Percentiles rank a stretch among this genome's conserved stretches.
Evolutionary conservation across 2,888 invertebrate genomes (phyloP).

Genomic region (Endomychus coccineus): DNA sequence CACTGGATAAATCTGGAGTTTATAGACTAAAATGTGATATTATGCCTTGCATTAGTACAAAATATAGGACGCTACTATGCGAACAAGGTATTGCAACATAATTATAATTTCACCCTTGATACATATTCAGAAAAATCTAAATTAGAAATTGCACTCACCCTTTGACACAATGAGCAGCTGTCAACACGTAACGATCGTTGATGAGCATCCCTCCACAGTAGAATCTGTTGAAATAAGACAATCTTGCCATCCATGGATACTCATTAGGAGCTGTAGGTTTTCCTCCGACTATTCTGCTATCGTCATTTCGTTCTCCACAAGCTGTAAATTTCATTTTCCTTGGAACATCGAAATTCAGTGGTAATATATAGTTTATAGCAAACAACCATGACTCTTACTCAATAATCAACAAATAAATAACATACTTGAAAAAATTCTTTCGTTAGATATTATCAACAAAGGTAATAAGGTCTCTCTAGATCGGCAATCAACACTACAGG

Average conservation of each 20-base stretch:
- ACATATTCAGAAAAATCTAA: too few relatives aligned
- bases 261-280: conserved; percentile 67
- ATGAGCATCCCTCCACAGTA: conserved; percentile 85
- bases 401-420: too few relatives aligned
- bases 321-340: conserved; percentile 43
- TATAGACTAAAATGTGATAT: too few relatives aligned
- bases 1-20: too few relatives aligned
- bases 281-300: conserved; percentile 76
- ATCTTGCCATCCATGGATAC: conserved; percentile 83
- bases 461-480: too few relatives aligned
- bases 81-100: too few relatives aligned
- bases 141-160: conserved; percentile 65
- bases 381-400: not conserved
- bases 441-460: too few relatives aligned
- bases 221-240: conserved; percentile 81
- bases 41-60: too few relatives aligned
- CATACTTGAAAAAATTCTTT: too few relatives aligned
- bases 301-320: conserved; percentile 78
- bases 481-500: too few relatives aligned
- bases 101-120: too few relatives aligned
- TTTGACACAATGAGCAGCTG: conserved; percentile 85
- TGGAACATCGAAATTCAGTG: not conserved
- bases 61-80: too few relatives aligned
- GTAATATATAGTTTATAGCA: not conserved
- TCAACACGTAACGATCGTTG: conserved; percentile 80